Conservation (phyloP, 35 echinoderm and acorn worm genomes). For the Eucidaris tribuloides region DNA sequence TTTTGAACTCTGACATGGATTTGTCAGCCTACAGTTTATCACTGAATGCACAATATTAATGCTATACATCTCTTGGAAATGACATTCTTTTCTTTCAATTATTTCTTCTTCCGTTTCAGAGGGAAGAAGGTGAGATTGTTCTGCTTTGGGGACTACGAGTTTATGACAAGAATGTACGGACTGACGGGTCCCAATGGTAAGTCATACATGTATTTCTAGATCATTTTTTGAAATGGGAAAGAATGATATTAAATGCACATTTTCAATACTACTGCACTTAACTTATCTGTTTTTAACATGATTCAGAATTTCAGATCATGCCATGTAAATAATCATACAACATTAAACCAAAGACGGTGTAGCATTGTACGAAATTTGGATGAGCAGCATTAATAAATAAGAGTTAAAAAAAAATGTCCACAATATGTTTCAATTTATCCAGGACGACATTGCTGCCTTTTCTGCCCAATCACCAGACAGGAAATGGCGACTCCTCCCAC, state of each 20-base stretch:
- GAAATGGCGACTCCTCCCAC: background rate
- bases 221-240: background rate
- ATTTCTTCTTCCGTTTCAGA: background rate
- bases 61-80: background rate
- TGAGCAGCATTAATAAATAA: background rate
- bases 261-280: background rate
- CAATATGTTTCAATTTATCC: background rate
- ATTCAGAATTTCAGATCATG: background rate
- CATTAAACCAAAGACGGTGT: background rate
- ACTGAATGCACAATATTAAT: background rate
- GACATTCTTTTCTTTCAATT: background rate
- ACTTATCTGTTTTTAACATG: background rate
- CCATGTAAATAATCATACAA: background rate
- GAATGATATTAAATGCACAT: background rate
- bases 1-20: background rate
- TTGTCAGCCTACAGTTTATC: background rate
- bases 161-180: background rate
- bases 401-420: too few relatives aligned
- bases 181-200: background rate
- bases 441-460: background rate
- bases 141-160: background rate
- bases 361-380: background rate
- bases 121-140: constrained; percentile 3
- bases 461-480: background rate
- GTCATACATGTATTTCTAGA: background rate